Percentiles rank a stretch among this genome's conserved stretches.
Evolutionary conservation across 1,140 invertebrate genomes (phyloP).

Genomic region (Phenacoccus solenopsis): DNA sequence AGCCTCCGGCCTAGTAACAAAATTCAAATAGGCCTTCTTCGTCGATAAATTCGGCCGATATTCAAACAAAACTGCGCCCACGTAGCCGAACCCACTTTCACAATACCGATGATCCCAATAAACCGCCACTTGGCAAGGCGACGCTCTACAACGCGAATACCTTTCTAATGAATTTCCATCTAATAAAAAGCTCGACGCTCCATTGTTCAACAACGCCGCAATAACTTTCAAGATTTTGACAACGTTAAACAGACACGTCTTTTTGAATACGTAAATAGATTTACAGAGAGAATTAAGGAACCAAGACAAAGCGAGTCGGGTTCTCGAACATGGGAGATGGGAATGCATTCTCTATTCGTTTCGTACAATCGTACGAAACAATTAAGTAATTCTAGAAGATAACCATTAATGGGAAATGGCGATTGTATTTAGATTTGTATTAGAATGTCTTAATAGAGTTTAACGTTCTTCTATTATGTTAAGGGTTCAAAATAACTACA

Average conservation of each 20-base stretch:
- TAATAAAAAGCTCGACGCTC: not conserved
- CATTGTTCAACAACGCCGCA: not conserved
- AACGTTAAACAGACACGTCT: not conserved
- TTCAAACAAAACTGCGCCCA: too few relatives aligned
- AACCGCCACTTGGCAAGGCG: too few relatives aligned
- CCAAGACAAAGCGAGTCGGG: not conserved
- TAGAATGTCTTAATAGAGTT: slow-evolving; percentile 3
- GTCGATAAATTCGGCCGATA: too few relatives aligned
- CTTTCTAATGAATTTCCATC: not conserved
- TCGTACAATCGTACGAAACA: not conserved
- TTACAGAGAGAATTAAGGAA: not conserved
- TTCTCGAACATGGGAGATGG: not conserved
- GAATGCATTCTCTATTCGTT: not conserved
- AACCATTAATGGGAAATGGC: slow-evolving; percentile 1
- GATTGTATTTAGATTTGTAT: slow-evolving; percentile 3
- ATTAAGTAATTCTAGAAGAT: slow-evolving; percentile 3
- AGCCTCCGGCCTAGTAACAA: too few relatives aligned
- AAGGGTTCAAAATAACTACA: not conserved
- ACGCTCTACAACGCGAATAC: too few relatives aligned
- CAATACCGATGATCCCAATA: too few relatives aligned
- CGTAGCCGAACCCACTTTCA: too few relatives aligned
- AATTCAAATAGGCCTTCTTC: too few relatives aligned
- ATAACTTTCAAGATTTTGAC: not conserved
- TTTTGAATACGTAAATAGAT: not conserved
- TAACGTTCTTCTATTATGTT: not conserved